A percentile compares a stretch with the other conserved stretches of the same genome.
Conservation (phyloP, 2,888 invertebrate species). For the Chymomyza procnemis region DNA sequence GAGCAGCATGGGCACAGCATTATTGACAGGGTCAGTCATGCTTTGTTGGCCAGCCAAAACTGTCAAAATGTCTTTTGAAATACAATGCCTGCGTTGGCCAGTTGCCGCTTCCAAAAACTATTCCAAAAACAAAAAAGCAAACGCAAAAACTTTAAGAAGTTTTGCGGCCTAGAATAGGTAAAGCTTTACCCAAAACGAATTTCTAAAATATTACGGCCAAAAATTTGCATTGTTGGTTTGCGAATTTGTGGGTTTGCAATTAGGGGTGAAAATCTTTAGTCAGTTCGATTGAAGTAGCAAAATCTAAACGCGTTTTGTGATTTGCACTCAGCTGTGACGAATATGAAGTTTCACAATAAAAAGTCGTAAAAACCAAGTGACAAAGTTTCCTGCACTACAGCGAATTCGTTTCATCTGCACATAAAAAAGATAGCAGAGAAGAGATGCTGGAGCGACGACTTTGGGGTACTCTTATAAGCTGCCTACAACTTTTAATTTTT, state of each 20-base stretch:
- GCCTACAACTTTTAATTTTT: no score
- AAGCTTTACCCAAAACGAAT: neutral
- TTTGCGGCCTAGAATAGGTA: neutral
- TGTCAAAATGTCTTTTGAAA: conserved; percentile 35
- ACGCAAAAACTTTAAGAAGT: neutral
- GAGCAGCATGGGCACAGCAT: conserved; percentile 11
- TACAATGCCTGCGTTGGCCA: neutral
- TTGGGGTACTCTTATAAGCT: neutral
- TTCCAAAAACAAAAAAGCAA: neutral
- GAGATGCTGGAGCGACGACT: neutral
- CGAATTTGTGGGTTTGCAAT: conserved; percentile 19
- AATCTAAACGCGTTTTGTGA: conserved; percentile 4
- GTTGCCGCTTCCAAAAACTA: neutral
- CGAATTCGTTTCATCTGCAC: conserved; percentile 69
- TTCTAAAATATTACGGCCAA: neutral
- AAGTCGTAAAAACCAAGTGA: conserved; percentile 63
- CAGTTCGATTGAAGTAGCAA: conserved; percentile 28
- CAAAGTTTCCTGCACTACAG: conserved; percentile 36
- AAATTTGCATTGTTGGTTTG: neutral
- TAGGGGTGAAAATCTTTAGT: conserved; percentile 39
- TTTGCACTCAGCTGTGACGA: conserved; percentile 66
- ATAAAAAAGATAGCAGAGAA: conserved; percentile 58
- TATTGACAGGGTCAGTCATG: conserved; percentile 72
- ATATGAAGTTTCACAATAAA: conserved; percentile 46
- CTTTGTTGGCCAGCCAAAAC: conserved; percentile 70